Conservation (phyloP, 1,140 invertebrate genomes). For the Ostrea edulis region DNA sequence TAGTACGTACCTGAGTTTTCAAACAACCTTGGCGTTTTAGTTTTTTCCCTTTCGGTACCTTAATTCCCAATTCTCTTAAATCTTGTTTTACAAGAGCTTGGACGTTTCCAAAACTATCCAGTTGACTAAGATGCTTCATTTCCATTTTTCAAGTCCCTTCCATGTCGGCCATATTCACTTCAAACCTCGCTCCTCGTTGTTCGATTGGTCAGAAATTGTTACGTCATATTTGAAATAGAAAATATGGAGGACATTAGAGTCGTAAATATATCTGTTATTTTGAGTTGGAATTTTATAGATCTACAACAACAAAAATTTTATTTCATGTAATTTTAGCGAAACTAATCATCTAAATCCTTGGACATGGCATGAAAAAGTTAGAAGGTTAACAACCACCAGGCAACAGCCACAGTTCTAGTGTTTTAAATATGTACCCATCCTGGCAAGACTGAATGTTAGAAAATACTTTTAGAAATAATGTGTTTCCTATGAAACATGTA, state of each 20-base stretch:
- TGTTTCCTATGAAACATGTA: too few relatives aligned
- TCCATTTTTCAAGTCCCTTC: neutral
- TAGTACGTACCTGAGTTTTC: slow-evolving; percentile 57
- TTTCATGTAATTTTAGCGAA: too few relatives aligned
- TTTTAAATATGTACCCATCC: too few relatives aligned
- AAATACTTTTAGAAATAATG: too few relatives aligned
- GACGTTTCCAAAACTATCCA: slow-evolving; percentile 70
- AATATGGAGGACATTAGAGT: neutral
- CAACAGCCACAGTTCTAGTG: too few relatives aligned
- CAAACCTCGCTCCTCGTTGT: slow-evolving; percentile 42
- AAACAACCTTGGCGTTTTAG: slow-evolving; percentile 59
- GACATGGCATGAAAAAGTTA: too few relatives aligned
- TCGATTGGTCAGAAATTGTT: slow-evolving; percentile 43
- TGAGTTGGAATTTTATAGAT: too few relatives aligned
- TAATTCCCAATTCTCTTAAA: slow-evolving; percentile 73
- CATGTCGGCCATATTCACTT: slow-evolving; percentile 43
- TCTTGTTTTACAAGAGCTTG: slow-evolving; percentile 70
- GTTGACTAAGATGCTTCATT: slow-evolving; percentile 66
- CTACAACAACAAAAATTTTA: too few relatives aligned
- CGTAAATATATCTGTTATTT: neutral
- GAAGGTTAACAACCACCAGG: too few relatives aligned
- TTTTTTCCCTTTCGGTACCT: slow-evolving; percentile 75
- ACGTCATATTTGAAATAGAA: slow-evolving; percentile 20
- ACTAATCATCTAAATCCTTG: too few relatives aligned
- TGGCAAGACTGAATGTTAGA: too few relatives aligned